Conservation (phyloP, 2,113 vertebrate genomes). For the Deroptyus accipitrinus region DNA sequence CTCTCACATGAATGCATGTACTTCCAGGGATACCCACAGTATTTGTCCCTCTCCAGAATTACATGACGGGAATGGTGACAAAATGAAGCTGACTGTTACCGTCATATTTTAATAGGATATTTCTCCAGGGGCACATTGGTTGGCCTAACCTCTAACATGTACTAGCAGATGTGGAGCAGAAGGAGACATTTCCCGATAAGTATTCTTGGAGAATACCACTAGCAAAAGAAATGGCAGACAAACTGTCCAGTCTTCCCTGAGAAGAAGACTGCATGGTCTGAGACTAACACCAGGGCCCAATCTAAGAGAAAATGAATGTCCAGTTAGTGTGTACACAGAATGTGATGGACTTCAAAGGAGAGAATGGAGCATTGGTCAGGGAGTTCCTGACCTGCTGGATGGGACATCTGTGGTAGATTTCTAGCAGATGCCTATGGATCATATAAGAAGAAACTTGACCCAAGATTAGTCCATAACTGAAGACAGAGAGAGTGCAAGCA, state of each 20-base stretch:
- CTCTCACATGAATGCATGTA: not conserved
- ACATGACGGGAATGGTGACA: not conserved
- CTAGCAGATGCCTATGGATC: not conserved
- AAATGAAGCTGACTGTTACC: not conserved
- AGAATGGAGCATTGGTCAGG: not conserved
- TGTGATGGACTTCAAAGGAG: not conserved
- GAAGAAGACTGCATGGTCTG: not conserved
- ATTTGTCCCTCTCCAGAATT: not conserved
- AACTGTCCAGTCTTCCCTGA: not conserved
- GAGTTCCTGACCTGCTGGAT: not conserved
- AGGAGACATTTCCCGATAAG: not conserved
- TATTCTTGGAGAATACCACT: not conserved
- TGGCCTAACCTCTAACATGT: not conserved
- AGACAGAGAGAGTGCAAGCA: not conserved
- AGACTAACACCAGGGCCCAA: not conserved
- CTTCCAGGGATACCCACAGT: not conserved
- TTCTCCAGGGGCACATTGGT: not conserved
- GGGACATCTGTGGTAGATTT: not conserved
- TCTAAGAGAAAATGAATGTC: not conserved
- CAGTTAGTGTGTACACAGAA: not conserved
- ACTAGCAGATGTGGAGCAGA: not conserved
- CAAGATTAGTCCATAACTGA: not conserved
- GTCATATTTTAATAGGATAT: not conserved
- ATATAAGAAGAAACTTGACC: not conserved
- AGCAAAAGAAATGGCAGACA: not conserved